Evolutionary conservation across 1,140 invertebrate species (phyloP), one percentile per base, ranked within the genome.

Genomic region (Polypedilum pembai): DNA sequence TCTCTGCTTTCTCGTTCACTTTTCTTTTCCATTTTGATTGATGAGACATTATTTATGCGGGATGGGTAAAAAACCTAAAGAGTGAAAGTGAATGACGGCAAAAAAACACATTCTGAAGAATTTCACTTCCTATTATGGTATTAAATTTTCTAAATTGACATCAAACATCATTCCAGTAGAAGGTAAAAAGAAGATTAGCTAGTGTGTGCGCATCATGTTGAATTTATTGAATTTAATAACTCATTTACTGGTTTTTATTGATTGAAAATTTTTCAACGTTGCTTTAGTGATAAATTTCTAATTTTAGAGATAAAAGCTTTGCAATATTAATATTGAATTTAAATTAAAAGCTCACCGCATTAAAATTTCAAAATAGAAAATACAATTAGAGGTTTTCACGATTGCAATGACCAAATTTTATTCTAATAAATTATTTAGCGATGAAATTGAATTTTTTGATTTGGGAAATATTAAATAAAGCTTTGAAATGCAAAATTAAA

Each of bases 21-120:
- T n/a, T n/a, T 56, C 45, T 56, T 56, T 5, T 33, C 24, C n/a
- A 56, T 15, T 56, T 56, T 56, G 45, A 56, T 56, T 56, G 45
- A 56, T 56, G 45, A 56, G 45, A 56, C n/a, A 56, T 56, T 56
- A 56, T n/a, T 56, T 56, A 56, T 56, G 24, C 45, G n/a, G 10
- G n/a, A 56, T 56, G 8, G 5, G 45, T n/a, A 56, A n/a, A n/a
- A 56, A 56, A 56, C 4, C 12, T 15, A 1, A 1, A 12, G 8
- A 45, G 8, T 45, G 15, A 45, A 45, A 45, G 41, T 12, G n/a
- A 56, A 56, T n/a, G 12, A 56, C 10, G 45, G 12, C 12, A 56
- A 56, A n/a, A 56, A 56, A 56, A 56, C 3, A 56, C 12, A 45
- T 56, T 56, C 10, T 56, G 0, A 56, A 56, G 45, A 56, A 56